Evolutionary conservation across 2,113 vertebrate genomes (phyloP).

Genomic region (Taurulus bubalis): DNA sequence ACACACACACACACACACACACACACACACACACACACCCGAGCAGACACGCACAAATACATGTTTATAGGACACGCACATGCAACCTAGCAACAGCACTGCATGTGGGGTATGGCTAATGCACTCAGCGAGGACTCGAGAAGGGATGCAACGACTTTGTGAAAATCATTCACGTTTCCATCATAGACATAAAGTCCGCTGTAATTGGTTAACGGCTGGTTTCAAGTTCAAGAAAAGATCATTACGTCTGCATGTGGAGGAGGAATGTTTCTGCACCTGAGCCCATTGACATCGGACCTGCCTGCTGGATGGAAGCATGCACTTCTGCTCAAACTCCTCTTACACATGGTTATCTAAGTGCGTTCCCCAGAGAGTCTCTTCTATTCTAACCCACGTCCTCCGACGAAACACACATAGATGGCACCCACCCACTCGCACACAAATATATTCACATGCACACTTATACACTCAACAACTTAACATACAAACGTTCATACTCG

Average conservation of each 20-base stretch:
- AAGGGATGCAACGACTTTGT: background rate
- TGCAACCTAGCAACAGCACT: slow-evolving; percentile 64
- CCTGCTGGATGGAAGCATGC: slow-evolving; percentile 15
- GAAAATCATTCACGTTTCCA: background rate
- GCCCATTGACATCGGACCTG: slow-evolving; percentile 24
- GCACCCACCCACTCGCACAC: background rate
- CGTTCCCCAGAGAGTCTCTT: slow-evolving; percentile 6
- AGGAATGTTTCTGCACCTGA: slow-evolving; percentile 25
- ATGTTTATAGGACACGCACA: slow-evolving; percentile 19
- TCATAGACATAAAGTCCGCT: background rate
- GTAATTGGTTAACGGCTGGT: background rate
- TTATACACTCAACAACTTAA: background rate
- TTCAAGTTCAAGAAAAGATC: slow-evolving; percentile 17
- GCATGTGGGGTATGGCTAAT: slow-evolving; percentile 18
- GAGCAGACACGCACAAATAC: background rate
- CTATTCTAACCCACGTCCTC: slow-evolving; percentile 15
- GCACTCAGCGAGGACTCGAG: background rate
- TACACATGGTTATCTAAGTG: background rate
- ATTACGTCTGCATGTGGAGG: background rate
- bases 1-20: slow-evolving; percentile 26
- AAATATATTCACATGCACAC: slow-evolving; percentile 6
- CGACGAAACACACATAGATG: slow-evolving; percentile 5
- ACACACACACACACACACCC: slow-evolving; percentile 21
- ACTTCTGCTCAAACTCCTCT: slow-evolving; percentile 19
- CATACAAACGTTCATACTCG: background rate